These are phyloP conservation scores for Drosophila ananassae DNA, from an alignment of 1,140 invertebrate genomes.

Conservation along the genomic window DNA sequence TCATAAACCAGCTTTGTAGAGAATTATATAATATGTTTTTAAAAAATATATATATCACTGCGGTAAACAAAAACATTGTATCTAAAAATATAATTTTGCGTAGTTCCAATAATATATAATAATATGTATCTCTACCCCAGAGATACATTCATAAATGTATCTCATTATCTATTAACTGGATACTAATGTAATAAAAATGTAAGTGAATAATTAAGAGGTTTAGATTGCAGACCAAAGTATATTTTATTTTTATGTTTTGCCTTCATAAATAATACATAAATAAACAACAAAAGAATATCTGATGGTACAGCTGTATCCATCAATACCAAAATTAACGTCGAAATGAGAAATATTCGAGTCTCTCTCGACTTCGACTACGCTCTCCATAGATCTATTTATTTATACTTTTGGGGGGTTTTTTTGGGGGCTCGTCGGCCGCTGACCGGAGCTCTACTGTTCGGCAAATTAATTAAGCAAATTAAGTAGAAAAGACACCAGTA, in stretches of 20 bases:
- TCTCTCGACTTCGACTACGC: conserved; percentile 7
- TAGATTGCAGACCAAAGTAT: background rate
- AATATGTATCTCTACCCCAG: background rate
- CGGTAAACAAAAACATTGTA: conserved; percentile 35
- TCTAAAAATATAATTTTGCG: conserved; percentile 68
- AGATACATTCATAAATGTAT: background rate
- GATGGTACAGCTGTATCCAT: background rate
- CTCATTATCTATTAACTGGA: background rate
- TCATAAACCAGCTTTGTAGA: background rate
- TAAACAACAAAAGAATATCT: background rate
- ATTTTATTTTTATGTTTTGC: background rate
- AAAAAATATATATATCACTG: conserved; percentile 12
- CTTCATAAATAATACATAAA: background rate
- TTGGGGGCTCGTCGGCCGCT: conserved; percentile 48
- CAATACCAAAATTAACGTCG: conserved; percentile 20
- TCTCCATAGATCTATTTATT: conserved; percentile 31
- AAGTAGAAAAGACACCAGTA: conserved; percentile 6
- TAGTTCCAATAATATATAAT: conserved; percentile 24
- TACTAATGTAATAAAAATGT: too few species aligned
- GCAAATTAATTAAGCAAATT: conserved; percentile 37
- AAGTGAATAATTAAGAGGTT: background rate
- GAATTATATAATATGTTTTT: conserved; percentile 9
- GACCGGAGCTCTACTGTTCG: conserved; percentile 3
- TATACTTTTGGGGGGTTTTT: conserved; percentile 25
- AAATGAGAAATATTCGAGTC: conserved; percentile 19